These are phyloP conservation scores for Catamblyrhynchus diadema DNA, from an alignment of 2,797 vertebrate genomes.

Conservation along the genomic window DNA sequence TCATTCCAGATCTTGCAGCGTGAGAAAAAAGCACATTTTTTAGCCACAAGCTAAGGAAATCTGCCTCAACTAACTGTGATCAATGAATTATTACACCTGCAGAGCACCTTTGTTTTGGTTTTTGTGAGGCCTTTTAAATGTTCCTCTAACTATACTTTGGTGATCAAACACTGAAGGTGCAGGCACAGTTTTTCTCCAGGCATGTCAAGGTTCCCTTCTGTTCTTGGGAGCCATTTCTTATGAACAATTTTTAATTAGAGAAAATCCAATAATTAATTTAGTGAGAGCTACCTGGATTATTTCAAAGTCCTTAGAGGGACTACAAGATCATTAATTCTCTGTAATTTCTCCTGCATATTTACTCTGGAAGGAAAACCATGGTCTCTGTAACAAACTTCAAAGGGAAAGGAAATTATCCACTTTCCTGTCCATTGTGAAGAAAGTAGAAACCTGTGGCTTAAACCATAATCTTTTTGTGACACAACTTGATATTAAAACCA, in stretches of 20 bases:
- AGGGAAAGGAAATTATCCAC: not conserved
- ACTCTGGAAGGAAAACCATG: not conserved
- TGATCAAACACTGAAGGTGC: not conserved
- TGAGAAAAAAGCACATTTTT: not conserved
- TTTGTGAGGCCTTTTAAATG: not conserved
- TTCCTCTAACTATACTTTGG: not conserved
- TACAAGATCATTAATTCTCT: not conserved
- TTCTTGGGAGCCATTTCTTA: not conserved
- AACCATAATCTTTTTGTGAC: not conserved
- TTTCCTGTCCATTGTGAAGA: not conserved
- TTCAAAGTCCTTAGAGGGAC: slow-evolving; percentile 1
- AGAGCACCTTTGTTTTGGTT: not conserved
- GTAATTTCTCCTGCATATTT: slow-evolving; percentile 1
- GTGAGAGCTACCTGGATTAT: not conserved
- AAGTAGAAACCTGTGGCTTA: not conserved
- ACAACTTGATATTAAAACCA: not conserved
- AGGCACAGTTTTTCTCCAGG: not conserved
- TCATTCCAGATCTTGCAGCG: not conserved
- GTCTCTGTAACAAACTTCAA: not conserved
- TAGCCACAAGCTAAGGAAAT: not conserved
- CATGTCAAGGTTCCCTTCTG: not conserved
- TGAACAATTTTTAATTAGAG: slow-evolving; percentile 16
- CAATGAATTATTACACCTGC: not conserved
- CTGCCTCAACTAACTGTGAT: fast-evolving
- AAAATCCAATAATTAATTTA: slow-evolving; percentile 46